phyloP scores from a whole-genome alignment of 2,797 vertebrate genomes.

The Ateles fusciceps region DNA sequence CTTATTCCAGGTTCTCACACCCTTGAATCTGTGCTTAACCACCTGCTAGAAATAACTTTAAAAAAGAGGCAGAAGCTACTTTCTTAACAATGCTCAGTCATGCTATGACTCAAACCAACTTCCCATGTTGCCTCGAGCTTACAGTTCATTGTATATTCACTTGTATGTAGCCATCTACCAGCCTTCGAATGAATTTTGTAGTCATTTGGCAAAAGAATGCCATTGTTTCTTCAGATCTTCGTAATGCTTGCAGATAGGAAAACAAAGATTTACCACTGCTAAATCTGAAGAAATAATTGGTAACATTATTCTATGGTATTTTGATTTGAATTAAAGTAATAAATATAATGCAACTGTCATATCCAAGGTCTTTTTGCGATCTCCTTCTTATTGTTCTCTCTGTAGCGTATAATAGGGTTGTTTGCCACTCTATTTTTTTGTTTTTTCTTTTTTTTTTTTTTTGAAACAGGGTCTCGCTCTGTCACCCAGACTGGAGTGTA shows the following conservation, averaged over 20 bases:
- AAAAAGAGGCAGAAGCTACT: background rate
- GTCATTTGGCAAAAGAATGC: slow-evolving; percentile 26
- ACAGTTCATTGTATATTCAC: background rate
- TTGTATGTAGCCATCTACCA: background rate
- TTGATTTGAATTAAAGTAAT: slow-evolving; percentile 39
- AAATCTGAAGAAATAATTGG: background rate
- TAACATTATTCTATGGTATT: slow-evolving; percentile 5
- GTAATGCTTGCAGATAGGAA: background rate
- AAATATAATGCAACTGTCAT: background rate
- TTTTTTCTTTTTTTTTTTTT: background rate
- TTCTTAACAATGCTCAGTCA: background rate
- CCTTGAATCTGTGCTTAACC: background rate
- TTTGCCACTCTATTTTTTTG: background rate
- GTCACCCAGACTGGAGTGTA: background rate
- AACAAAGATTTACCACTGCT: background rate
- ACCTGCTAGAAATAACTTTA: background rate
- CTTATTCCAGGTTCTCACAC: background rate
- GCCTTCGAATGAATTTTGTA: background rate
- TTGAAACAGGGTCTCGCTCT: background rate
- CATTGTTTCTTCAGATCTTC: slow-evolving; percentile 6
- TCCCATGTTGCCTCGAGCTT: background rate
- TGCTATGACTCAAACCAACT: background rate
- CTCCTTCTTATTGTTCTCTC: background rate
- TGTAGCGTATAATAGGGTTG: background rate
- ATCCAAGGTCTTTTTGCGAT: background rate